Percentiles rank a stretch among this genome's conserved stretches.
Conservation (phyloP, 1,140 invertebrate genomes). For the Dermatophagoides farinae region DNA sequence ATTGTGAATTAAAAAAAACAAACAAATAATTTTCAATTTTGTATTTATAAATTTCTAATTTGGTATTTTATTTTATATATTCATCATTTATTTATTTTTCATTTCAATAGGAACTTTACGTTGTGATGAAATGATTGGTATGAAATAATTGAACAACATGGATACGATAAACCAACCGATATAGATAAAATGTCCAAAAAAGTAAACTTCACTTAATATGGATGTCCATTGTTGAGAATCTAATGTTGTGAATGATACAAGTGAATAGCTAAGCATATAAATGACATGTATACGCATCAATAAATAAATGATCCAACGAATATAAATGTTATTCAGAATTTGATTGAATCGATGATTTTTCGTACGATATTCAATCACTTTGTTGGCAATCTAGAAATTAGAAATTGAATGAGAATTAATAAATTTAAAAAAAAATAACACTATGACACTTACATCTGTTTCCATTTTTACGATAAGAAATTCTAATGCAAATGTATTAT, state of each 20-base stretch:
- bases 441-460: slow-evolving; percentile 46
- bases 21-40: too few species aligned
- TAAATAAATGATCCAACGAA: background rate
- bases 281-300: background rate
- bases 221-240: slow-evolving; percentile 36
- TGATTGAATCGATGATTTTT: background rate
- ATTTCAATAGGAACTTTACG: too few species aligned
- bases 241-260: slow-evolving; percentile 55
- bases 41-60: too few species aligned
- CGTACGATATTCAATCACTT: background rate
- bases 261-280: slow-evolving; percentile 49
- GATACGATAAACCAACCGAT: background rate
- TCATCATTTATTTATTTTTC: background rate
- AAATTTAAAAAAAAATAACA: background rate
- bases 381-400: background rate
- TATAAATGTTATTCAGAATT: background rate
- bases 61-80: too few species aligned
- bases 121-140: too few species aligned
- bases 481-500: slow-evolving; percentile 72
- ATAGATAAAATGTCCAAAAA: slow-evolving; percentile 12
- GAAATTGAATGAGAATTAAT: too few species aligned
- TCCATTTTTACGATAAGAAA: slow-evolving; percentile 69
- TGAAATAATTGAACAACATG: background rate
- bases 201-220: slow-evolving; percentile 6
- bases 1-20: background rate